phyloP scores from a whole-genome alignment of 2,797 vertebrate species.

The Cirrhinus mrigala region DNA sequence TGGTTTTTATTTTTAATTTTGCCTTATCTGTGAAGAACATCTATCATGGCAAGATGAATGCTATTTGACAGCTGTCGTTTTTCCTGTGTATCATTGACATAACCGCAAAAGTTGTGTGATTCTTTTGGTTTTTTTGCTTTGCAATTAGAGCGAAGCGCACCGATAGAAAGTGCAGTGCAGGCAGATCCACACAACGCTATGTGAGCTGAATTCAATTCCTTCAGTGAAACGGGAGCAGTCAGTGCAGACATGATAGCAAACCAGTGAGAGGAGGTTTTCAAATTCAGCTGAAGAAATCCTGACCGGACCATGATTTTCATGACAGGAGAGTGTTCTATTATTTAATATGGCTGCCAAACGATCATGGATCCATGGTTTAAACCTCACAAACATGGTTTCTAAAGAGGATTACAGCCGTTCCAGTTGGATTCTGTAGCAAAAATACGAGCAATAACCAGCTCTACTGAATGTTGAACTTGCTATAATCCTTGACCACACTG shows the following conservation, averaged over 20 bases:
- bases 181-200: conserved; percentile 16
- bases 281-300: conserved; percentile 29
- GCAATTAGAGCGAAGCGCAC: conserved; percentile 11
- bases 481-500: conserved; percentile 56
- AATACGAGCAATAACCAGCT: conserved; percentile 46
- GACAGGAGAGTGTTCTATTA: conserved; percentile 55
- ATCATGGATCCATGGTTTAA: conserved; percentile 55
- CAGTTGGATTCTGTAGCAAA: conserved; percentile 52
- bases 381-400: conserved; percentile 27
- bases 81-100: not conserved
- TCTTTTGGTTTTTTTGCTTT: conserved; percentile 12
- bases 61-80: conserved; percentile 18
- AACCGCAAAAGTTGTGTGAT: not conserved
- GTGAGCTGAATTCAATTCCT: conserved; percentile 22
- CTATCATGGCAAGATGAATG: conserved; percentile 48
- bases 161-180: not conserved
- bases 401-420: conserved; percentile 59
- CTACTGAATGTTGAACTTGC: conserved; percentile 46
- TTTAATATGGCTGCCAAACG: conserved; percentile 51
- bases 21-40: conserved; percentile 54
- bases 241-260: conserved; percentile 30
- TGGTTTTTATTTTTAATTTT: conserved; percentile 61
- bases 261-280: conserved; percentile 22
- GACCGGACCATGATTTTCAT: conserved; percentile 38
- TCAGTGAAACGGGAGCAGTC: conserved; percentile 15